Base-by-base conservation (phyloP, 2,888 invertebrate species). In the Lamellibrachia columna region DNA sequence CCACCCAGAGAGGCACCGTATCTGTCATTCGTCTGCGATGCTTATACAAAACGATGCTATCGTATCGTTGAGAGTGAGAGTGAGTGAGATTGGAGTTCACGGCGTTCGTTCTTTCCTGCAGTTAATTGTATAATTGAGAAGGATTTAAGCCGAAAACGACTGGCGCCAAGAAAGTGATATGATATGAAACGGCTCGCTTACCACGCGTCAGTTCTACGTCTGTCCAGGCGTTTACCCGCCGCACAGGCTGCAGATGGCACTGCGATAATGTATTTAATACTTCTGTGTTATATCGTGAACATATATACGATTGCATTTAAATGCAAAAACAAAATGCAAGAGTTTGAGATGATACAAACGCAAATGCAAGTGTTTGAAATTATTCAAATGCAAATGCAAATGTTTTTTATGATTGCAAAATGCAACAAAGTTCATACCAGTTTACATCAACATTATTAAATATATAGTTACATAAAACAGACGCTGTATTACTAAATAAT, bases 121-220 rank as follows among this genome's bases (percentile, higher is more conserved):
- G 75, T 75, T 75, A 75, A 75, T 75, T 75, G 75, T 75, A 75
- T 75, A 75, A 75, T 75, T 75, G 75, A 75, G 75, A 75, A 75
- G 75, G 75, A 75, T 75, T 75, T 75, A 75, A 58, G 22, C 75
- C 4, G 22, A 75, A 75, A 75, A 75, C 75, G 22, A 75, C 75
- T 75, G 75, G 75, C 75, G 75, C 75, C 75, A 75, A 75, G 75
- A 75, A 75, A 75, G 22, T 15, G 75, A 75, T 75, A 11, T 15
- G 75, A 75, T 22, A 75, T 22, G 75, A 75, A 75, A 22, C 75
- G 75, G 75, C 75, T 60, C 75, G 75, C 75, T 75, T 75, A 6
- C 75, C 3, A 15, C 75, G 75, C 75, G 75, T 75, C 22, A 75
- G 15, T 22, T 75, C 11, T 15, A 22, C 75, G 75, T 15, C 15